Conservation (phyloP, 2,888 invertebrate species). For the Dynastes tityus region DNA sequence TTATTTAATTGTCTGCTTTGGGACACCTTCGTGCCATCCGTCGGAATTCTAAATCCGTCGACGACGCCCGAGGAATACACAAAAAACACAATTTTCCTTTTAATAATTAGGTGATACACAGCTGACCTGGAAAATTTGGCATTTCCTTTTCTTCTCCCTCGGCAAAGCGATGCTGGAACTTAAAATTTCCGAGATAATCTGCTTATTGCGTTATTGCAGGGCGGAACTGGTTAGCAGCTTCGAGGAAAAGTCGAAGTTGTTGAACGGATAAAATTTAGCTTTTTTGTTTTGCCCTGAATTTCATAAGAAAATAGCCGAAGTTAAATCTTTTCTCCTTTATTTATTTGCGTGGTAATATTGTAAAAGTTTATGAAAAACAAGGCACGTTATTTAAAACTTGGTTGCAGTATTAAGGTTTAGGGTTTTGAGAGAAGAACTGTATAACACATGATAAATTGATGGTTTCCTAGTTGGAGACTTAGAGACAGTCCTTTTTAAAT, state of each 20-base stretch:
- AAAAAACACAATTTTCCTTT: conserved; percentile 24
- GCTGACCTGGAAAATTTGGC: conserved; percentile 24
- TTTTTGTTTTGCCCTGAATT: conserved; percentile 11
- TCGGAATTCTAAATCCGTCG: conserved; percentile 11
- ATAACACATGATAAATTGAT: too few relatives aligned
- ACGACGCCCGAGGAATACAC: background rate
- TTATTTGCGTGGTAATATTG: background rate
- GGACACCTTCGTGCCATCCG: background rate
- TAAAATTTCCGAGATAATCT: conserved; percentile 26
- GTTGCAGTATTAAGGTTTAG: too few relatives aligned
- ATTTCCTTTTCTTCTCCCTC: conserved; percentile 19
- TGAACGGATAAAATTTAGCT: background rate
- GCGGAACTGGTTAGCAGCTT: conserved; percentile 5
- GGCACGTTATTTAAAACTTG: background rate
- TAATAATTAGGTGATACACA: conserved; percentile 19
- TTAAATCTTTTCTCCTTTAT: background rate
- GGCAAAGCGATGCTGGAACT: background rate
- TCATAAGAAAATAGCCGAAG: background rate
- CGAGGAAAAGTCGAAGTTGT: background rate
- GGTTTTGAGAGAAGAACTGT: too few relatives aligned
- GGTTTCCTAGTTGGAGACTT: too few relatives aligned
- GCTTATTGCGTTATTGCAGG: conserved; percentile 22
- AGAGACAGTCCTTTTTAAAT: too few relatives aligned
- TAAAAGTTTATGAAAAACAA: background rate
- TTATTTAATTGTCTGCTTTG: conserved; percentile 25